Conservation (phyloP, 1,140 invertebrate species). For the Sitophilus oryzae region DNA sequence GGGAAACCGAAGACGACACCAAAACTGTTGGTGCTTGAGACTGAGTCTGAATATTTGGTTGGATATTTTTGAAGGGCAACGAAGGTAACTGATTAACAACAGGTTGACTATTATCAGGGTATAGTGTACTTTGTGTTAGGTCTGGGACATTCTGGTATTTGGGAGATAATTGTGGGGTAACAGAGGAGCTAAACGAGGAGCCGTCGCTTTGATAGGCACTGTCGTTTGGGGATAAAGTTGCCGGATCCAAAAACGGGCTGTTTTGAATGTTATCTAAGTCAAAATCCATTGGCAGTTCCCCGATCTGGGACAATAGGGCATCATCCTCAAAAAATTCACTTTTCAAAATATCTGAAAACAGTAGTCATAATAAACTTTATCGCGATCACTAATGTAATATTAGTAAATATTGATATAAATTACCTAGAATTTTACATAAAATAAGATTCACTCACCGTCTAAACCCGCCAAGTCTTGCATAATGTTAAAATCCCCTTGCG, state of each 20-base stretch:
- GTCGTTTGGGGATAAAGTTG: slow-evolving; percentile 24
- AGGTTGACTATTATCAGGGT: background rate
- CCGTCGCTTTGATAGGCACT: slow-evolving; percentile 19
- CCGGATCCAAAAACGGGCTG: slow-evolving; percentile 29
- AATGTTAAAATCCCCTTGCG: slow-evolving; percentile 38
- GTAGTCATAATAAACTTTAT: background rate
- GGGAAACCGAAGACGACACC: slow-evolving; percentile 30
- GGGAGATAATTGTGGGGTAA: slow-evolving; percentile 20
- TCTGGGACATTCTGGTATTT: slow-evolving; percentile 1
- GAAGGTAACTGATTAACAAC: background rate
- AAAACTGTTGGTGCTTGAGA: slow-evolving; percentile 31
- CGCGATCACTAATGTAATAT: slow-evolving; percentile 4
- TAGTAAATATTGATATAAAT: slow-evolving; percentile 9
- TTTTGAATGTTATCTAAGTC: slow-evolving; percentile 36
- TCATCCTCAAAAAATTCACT: slow-evolving; percentile 39
- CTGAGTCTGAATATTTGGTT: slow-evolving; percentile 20
- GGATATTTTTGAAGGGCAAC: slow-evolving; percentile 1
- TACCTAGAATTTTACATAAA: slow-evolving; percentile 15
- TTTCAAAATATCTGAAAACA: slow-evolving; percentile 41
- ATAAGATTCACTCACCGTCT: slow-evolving; percentile 38
- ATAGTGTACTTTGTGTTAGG: background rate
- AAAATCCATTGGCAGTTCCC: slow-evolving; percentile 37
- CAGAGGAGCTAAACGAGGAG: slow-evolving; percentile 15
- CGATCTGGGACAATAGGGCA: slow-evolving; percentile 36
- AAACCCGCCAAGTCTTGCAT: slow-evolving; percentile 37